These are phyloP conservation scores for Rhagologus leucostigma DNA, from an alignment of 2,113 vertebrate genomes.

Conservation along the genomic window DNA sequence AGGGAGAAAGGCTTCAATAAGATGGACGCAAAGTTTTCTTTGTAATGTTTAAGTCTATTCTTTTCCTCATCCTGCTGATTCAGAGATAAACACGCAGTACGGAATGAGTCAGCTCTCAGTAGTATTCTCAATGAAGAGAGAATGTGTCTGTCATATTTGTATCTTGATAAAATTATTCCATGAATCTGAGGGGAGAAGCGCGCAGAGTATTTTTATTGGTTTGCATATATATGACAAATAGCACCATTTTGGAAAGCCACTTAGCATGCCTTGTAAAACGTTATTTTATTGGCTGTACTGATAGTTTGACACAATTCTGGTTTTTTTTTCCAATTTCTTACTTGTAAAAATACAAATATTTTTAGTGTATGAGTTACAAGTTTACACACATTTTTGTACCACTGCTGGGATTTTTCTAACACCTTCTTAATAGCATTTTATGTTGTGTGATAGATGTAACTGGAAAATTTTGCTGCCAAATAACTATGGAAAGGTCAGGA, in stretches of 20 bases:
- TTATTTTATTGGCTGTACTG: not conserved
- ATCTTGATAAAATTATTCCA: not conserved
- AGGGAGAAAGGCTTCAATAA: not conserved
- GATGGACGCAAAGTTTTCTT: not conserved
- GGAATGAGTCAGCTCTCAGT: not conserved
- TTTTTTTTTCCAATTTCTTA: not conserved
- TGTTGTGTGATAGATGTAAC: not conserved
- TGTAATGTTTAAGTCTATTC: not conserved
- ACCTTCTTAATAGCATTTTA: not conserved
- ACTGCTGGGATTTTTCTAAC: not conserved
- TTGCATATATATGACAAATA: not conserved
- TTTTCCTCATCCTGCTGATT: not conserved
- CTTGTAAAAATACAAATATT: not conserved
- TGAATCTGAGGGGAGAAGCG: not conserved
- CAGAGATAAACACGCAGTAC: not conserved
- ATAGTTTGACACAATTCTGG: not conserved
- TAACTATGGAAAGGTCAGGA: not conserved
- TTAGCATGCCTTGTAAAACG: not conserved
- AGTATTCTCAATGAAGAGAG: not conserved
- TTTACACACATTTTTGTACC: not conserved
- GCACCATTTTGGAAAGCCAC: not conserved
- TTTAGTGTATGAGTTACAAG: not conserved
- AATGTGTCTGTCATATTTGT: not conserved
- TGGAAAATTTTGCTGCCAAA: not conserved
- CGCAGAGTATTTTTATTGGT: not conserved